phyloP scores from a whole-genome alignment of 2,113 vertebrate genomes.

The Synchiropus splendidus region DNA sequence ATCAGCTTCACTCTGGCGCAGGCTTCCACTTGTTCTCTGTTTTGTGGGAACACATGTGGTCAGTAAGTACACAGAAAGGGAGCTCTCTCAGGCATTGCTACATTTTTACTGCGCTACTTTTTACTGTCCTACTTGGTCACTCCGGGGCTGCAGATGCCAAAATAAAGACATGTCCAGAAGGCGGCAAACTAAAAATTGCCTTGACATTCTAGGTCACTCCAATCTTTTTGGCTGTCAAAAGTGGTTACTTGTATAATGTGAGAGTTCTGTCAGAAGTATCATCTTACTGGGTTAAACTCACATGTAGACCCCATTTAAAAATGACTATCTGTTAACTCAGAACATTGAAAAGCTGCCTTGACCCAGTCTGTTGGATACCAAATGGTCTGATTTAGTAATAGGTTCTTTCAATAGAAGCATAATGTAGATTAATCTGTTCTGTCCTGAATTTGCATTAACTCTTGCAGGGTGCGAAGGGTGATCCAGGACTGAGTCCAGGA shows the following conservation, averaged over 20 bases:
- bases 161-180: neutral
- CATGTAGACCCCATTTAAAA: no score
- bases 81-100: conserved; percentile 4
- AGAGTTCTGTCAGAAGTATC: neutral
- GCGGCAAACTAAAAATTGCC: neutral
- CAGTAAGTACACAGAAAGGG: conserved; percentile 1
- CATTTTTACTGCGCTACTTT: neutral
- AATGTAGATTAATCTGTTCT: no score
- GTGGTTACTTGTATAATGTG: neutral
- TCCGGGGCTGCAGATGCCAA: neutral
- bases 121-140: conserved; percentile 1
- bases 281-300: neutral
- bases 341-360: no score
- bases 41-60: conserved; percentile 9
- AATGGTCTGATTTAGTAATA: no score
- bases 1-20: conserved; percentile 4
- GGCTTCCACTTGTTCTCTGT: neutral
- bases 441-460: conserved; percentile 9
- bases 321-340: no score
- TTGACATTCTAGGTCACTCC: no score
- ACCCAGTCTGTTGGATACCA: no score
- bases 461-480: conserved; percentile 85
- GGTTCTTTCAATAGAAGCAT: no score
- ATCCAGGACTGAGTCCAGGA: conserved; percentile 84
- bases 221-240: no score